Evolutionary conservation across 2,797 vertebrate genomes (phyloP).

Genomic region (Sebastes kiyomatsui): DNA sequence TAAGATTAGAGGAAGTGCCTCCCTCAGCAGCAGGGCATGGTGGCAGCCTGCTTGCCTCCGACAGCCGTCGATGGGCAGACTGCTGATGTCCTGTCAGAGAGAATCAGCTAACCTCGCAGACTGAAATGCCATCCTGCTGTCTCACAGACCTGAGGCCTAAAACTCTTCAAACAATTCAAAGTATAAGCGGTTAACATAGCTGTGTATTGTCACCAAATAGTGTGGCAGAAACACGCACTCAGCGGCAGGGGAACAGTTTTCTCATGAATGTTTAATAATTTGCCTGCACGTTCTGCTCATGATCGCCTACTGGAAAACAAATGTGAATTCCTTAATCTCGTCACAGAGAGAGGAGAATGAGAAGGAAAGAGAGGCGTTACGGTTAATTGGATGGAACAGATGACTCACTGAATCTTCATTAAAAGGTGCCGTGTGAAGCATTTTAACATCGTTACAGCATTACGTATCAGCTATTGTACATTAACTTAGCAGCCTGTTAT

Average conservation of each 20-base stretch:
- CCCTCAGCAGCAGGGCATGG: neutral
- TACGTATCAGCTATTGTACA: neutral
- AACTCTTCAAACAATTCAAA: neutral
- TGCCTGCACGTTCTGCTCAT: neutral
- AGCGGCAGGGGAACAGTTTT: neutral
- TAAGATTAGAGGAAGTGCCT: neutral
- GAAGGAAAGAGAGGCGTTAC: neutral
- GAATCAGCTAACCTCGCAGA: slow-evolving; percentile 9
- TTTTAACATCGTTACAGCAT: neutral
- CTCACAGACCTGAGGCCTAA: neutral
- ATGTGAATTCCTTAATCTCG: neutral
- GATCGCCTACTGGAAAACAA: neutral
- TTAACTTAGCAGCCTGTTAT: neutral
- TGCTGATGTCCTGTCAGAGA: neutral
- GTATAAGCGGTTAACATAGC: neutral
- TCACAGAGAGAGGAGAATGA: neutral
- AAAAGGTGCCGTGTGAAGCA: neutral
- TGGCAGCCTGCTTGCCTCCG: neutral
- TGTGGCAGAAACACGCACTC: neutral
- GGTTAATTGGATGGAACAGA: neutral
- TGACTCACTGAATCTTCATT: slow-evolving; percentile 12
- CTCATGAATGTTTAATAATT: neutral
- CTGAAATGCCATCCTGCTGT: slow-evolving; percentile 2
- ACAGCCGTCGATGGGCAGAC: neutral
- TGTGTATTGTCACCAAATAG: neutral